Percentiles rank a stretch among this genome's conserved stretches.
Conservation (phyloP, 2,888 invertebrate species). For the Mythimna pallens region DNA sequence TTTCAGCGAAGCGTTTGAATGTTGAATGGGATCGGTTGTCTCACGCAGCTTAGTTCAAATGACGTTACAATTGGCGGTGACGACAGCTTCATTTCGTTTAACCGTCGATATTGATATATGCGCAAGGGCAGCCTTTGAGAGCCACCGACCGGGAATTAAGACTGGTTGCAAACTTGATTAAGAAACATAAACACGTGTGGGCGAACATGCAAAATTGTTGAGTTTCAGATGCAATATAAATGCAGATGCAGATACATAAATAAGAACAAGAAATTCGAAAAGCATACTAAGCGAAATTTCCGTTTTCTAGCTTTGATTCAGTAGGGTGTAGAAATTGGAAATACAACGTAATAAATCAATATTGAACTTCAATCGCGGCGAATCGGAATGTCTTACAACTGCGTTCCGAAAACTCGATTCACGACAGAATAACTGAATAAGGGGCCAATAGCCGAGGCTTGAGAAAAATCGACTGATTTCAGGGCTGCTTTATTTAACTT, state of each 20-base stretch:
- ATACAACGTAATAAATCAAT: conserved; percentile 73
- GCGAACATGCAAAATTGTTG: conserved; percentile 73
- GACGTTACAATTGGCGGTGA: conserved; percentile 89
- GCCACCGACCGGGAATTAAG: conserved; percentile 78
- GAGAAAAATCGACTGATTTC: conserved; percentile 77
- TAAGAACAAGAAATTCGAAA: conserved; percentile 44
- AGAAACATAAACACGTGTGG: conserved; percentile 79
- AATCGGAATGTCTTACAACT: conserved; percentile 78
- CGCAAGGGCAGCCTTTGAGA: conserved; percentile 78
- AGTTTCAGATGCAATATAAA: conserved; percentile 61
- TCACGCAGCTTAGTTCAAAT: conserved; percentile 84
- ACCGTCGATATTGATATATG: conserved; percentile 87
- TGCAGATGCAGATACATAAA: conserved; percentile 55
- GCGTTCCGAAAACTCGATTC: conserved; percentile 83
- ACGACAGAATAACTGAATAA: conserved; percentile 79
- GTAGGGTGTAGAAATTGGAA: conserved; percentile 36
- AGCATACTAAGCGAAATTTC: conserved; percentile 40
- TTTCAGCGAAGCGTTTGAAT: conserved; percentile 81
- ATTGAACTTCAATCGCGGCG: conserved; percentile 71
- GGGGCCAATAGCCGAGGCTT: conserved; percentile 78
- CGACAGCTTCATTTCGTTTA: conserved; percentile 90
- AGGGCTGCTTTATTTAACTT: conserved; percentile 64
- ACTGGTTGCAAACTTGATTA: conserved; percentile 82
- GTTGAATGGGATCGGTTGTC: conserved; percentile 88
- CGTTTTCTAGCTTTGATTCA: conserved; percentile 50